Evolutionary conservation across 2,888 invertebrate species (phyloP), one percentile per base, ranked within the genome.

Genomic region (Platycheirus albimanus): DNA sequence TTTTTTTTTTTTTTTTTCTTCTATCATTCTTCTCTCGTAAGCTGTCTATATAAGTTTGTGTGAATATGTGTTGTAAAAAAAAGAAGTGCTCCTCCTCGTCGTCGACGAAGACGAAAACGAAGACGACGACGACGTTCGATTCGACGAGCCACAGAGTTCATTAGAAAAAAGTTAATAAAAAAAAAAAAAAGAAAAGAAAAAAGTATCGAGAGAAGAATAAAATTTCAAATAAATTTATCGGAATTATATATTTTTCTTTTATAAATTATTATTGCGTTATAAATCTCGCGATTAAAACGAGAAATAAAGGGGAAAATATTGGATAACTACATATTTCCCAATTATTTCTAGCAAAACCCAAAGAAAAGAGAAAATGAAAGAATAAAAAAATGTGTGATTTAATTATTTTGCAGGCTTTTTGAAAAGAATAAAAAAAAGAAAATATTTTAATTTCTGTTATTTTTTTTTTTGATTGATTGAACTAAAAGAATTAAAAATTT

Each of bases 281-380:
- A 30, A 54, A n/a, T n/a, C n/a, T 69, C 47, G 72, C 69, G 69
- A 74, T 78, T 10, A 7, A 38, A 20, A 20, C 17, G 15, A 41
- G 78, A 83, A 83, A 78, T 74, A 64, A 69, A 74, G 69, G 72
- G 69, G 71, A 67, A 83, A 69, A 69, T 83, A 83, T 78, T 83
- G 83, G 78, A 78, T 83, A 83, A 83, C 81, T 63, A 49, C 67
- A 54, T 78, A 72, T 83, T 83, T 83, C 78, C 69, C 74, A 24
- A 72, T 78, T 69, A 74, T 74, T 83, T 83, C 56, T 56, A 3
- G 11, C 28, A 8, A 36, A 36, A 51, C 13, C 10, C 19, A 61
- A n/a, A n/a, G n/a, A n/a, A n/a, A n/a, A n/a, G n/a, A n/a, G n/a
- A n/a, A n/a, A n/a, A n/a, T n/a, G n/a, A n/a, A n/a, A n/a, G n/a